Evolutionary conservation across 2,797 vertebrate genomes (phyloP).

Genomic region (Danio kyathit): DNA sequence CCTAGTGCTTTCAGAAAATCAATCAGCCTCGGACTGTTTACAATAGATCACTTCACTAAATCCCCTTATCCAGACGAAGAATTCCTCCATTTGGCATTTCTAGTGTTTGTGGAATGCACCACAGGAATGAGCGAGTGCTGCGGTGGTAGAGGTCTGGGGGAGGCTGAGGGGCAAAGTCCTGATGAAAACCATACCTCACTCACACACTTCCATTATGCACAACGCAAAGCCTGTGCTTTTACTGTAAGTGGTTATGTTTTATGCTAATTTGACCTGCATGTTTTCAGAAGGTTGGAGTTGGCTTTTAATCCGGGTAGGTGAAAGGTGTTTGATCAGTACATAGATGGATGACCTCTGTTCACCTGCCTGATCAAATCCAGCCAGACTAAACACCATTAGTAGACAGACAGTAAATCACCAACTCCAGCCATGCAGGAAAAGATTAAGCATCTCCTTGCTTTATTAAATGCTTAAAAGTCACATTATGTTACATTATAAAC

Average conservation of each 20-base stretch:
- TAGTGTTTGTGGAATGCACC: constrained; percentile 48
- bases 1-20: constrained; percentile 47
- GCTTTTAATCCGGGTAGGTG: constrained; percentile 6
- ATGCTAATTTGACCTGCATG: constrained; percentile 4
- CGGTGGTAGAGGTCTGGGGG: constrained; percentile 7
- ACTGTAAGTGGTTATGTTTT: constrained; percentile 3
- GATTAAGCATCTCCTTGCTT: neutral
- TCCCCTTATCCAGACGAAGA: constrained; percentile 36
- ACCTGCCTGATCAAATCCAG: constrained; percentile 44
- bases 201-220: neutral
- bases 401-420: constrained; percentile 55
- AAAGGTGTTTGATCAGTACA: constrained; percentile 22
- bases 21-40: constrained; percentile 49
- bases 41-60: constrained; percentile 51
- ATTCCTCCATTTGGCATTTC: constrained; percentile 51
- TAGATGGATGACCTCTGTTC: constrained; percentile 16
- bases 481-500: too few relatives aligned
- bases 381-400: constrained; percentile 51
- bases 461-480: too few relatives aligned
- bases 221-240: neutral
- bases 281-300: neutral
- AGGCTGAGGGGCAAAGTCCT: constrained; percentile 14
- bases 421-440: constrained; percentile 53
- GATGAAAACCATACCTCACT: constrained; percentile 8
- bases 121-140: constrained; percentile 41